Base-by-base conservation (phyloP, 2,888 invertebrate genomes). In the Hyalella azteca region DNA sequence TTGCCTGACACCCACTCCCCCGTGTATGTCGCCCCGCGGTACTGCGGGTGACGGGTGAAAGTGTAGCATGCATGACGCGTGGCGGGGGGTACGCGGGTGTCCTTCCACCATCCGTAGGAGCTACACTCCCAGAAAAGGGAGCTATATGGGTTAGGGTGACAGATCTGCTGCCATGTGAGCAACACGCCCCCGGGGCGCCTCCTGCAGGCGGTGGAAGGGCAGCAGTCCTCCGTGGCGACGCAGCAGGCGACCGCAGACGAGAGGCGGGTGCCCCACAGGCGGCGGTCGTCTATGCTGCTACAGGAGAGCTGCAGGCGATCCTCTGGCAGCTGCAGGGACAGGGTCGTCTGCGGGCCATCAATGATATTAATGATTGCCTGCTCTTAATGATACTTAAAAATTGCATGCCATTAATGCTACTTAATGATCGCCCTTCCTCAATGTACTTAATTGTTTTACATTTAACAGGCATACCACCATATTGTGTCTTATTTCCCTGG, bases 21-120 rank as follows among this genome's bases (percentile, higher is more conserved):
- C 79, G 90, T 91, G 86, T 95, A 96, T 84, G 91, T 92, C 0
- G 94, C 93, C 85, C 93, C 93, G 87, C 94, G 93, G 86, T 91
- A 94, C 86, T 91, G 90, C 0, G 90, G 87, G 87, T 91, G 92
- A 87, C 93, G 94, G 13, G 91, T 91, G 87, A 93, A 95, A 1
- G 91, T 90, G 86, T 94, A 93, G 26, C 90, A 90, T 0, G 94
- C 93, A 49, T 92, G 92, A 77, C 96, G 91, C 4, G 92, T 89
- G 54, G 91, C 89, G 0, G 94, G 93, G 0, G 94, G 93, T 85
- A 92, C 91, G 81, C 91, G 91, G 5, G 9, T 13, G 59, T 32
- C 29, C 13, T 59, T 32, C 26, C 2, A 9, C 3, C 11, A 7
- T 36, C 66, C 36, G 36, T 36, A 19, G 15, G n/a, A 15, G 26